Evolutionary conservation across 2,888 invertebrate species (phyloP).

Genomic region (Mycalesis mineus): DNA sequence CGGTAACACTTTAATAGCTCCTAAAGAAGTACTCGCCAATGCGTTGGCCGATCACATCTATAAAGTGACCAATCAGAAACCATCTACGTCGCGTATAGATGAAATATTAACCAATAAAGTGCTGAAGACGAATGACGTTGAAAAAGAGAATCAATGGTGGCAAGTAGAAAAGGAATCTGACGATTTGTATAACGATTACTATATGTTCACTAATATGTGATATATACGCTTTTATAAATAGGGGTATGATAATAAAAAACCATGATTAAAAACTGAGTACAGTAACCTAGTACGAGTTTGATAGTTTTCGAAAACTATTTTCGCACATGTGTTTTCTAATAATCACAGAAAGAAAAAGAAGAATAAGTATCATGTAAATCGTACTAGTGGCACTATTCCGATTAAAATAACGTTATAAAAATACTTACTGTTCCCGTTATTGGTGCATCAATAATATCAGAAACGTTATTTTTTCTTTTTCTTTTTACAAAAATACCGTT

Average conservation of each 20-base stretch:
- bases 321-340: too few species aligned
- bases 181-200: conserved; percentile 61
- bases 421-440: too few species aligned
- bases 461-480: too few species aligned
- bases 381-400: too few species aligned
- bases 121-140: conserved; percentile 40
- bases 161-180: conserved; percentile 47
- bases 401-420: too few species aligned
- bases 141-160: conserved; percentile 69
- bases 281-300: background rate
- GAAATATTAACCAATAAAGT: conserved; percentile 72
- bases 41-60: conserved; percentile 71
- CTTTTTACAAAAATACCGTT: too few species aligned
- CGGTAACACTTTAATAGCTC: conserved; percentile 50
- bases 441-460: too few species aligned
- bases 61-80: conserved; percentile 75
- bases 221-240: background rate
- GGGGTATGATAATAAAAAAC: background rate
- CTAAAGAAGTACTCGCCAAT: conserved; percentile 67
- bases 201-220: conserved; percentile 44
- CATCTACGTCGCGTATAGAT: conserved; percentile 66
- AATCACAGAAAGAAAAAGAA: too few species aligned
- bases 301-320: too few species aligned
- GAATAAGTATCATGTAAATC: too few species aligned
- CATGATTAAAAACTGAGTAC: background rate